Percentiles rank a stretch among this genome's conserved stretches.
Evolutionary conservation across 1,140 invertebrate species (phyloP).

Genomic region (Cotesia chilonis): DNA sequence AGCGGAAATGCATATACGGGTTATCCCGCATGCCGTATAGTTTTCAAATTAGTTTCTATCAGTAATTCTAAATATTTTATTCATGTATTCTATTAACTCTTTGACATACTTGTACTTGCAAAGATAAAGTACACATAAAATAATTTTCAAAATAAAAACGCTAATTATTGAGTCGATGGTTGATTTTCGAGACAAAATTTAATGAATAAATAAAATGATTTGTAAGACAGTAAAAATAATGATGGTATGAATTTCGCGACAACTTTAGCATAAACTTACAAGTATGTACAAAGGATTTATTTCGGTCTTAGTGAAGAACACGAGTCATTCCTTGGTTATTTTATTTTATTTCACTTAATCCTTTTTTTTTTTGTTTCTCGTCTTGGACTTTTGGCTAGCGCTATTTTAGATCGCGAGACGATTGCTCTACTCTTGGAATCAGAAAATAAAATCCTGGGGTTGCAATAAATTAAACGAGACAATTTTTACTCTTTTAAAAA

Average conservation of each 20-base stretch:
- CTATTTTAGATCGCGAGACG: constrained; percentile 15
- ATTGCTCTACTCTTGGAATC: background rate
- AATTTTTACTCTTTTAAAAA: too few species aligned
- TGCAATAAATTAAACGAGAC: background rate
- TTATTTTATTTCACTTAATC: constrained; percentile 19
- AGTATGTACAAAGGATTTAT: constrained; percentile 30
- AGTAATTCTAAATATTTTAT: background rate
- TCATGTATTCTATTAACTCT: background rate
- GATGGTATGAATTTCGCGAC: background rate
- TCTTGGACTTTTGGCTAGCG: constrained; percentile 1
- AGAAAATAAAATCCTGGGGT: background rate
- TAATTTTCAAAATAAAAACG: too few species aligned
- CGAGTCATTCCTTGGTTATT: constrained; percentile 5
- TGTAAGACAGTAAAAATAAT: background rate
- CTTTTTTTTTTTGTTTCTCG: background rate
- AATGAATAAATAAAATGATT: too few species aligned
- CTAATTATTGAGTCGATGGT: too few species aligned
- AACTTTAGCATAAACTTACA: constrained; percentile 26
- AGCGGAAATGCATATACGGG: constrained; percentile 34
- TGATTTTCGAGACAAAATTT: too few species aligned
- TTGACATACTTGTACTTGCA: background rate
- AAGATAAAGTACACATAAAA: background rate
- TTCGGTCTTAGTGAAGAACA: constrained; percentile 12
- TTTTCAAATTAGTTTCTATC: constrained; percentile 27
- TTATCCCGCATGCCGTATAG: constrained; percentile 12